Conservation (phyloP, 2,888 invertebrate genomes). For the Cybosia mesomella region DNA sequence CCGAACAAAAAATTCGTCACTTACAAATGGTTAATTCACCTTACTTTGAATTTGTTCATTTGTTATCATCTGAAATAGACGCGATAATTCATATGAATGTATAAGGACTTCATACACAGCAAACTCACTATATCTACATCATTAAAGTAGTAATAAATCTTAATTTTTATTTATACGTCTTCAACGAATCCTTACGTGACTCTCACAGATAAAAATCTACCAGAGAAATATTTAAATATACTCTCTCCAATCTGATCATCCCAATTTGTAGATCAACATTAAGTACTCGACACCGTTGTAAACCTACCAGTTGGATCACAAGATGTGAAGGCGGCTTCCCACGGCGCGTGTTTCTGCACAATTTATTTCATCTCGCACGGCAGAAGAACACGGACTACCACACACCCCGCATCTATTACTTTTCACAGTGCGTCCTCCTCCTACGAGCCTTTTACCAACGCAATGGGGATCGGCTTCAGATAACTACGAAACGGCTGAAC, state of each 20-base stretch:
- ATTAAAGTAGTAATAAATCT: background rate
- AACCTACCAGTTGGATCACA: slow-evolving; percentile 11
- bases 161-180: slow-evolving; percentile 2
- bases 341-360: background rate
- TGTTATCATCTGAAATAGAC: too few species aligned
- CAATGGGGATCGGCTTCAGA: too few species aligned
- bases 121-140: background rate
- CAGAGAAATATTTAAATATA: slow-evolving; percentile 21
- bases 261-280: slow-evolving; percentile 23
- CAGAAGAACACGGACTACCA: too few species aligned
- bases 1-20: too few species aligned
- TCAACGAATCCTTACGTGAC: slow-evolving; percentile 5
- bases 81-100: too few species aligned
- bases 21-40: too few species aligned
- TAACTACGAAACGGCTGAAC: too few species aligned
- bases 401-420: too few species aligned
- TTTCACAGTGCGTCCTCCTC: too few species aligned
- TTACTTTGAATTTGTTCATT: too few species aligned
- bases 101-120: background rate
- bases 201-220: slow-evolving; percentile 8
- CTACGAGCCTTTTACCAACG: too few species aligned
- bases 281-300: slow-evolving; percentile 11
- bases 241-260: slow-evolving; percentile 23
- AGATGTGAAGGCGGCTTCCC: slow-evolving; percentile 1
- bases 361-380: background rate